Percentiles rank a stretch among this genome's conserved stretches.
Conservation (phyloP, 2,888 invertebrate genomes). For the Taenaris catops region DNA sequence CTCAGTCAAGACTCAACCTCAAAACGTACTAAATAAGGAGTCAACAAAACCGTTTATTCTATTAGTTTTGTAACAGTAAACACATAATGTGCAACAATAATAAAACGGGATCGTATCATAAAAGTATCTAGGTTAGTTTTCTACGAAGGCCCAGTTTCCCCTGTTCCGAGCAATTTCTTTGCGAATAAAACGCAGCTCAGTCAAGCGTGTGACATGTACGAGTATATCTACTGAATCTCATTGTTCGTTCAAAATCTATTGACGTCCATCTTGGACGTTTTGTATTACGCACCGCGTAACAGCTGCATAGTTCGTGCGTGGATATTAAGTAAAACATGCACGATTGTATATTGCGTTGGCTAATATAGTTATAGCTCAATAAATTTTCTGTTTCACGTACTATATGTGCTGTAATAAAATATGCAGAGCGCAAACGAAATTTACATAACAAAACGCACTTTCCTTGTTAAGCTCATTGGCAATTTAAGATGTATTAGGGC, state of each 20-base stretch:
- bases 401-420: conserved; percentile 1
- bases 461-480: conserved; percentile 5
- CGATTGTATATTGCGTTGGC: too few relatives aligned
- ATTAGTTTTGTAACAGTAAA: conserved; percentile 5
- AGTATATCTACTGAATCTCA: conserved; percentile 7
- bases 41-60: background rate
- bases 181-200: conserved; percentile 18
- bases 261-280: too few relatives aligned
- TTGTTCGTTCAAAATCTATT: too few relatives aligned
- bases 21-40: background rate
- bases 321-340: too few relatives aligned
- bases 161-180: conserved; percentile 29
- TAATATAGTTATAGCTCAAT: conserved; percentile 1
- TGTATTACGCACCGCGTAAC: too few relatives aligned
- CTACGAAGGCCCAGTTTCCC: conserved; percentile 24
- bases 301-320: too few relatives aligned
- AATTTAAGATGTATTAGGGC: background rate
- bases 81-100: conserved; percentile 28
- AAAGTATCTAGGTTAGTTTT: conserved; percentile 36
- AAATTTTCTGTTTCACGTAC: conserved; percentile 1
- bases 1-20: conserved; percentile 26
- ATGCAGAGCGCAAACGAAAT: conserved; percentile 3
- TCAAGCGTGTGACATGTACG: conserved; percentile 8
- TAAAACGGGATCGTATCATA: conserved; percentile 37
- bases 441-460: conserved; percentile 7